These are phyloP conservation scores for Smittia aterrima DNA, from an alignment of 2,888 invertebrate species.

Conservation along the genomic window DNA sequence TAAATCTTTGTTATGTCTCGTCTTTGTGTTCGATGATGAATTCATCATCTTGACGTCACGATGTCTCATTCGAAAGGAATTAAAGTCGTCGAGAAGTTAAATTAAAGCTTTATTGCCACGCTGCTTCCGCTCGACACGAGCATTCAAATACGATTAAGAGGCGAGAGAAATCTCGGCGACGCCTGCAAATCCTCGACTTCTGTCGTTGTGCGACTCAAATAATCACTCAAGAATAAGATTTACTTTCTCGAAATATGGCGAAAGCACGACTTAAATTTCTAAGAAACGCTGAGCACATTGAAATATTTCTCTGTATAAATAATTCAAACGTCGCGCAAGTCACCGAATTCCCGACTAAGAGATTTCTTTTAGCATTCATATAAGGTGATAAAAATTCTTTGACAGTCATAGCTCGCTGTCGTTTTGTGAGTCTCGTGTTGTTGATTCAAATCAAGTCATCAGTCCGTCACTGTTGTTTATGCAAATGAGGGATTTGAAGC, in stretches of 20 bases:
- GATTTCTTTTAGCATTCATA: conserved; percentile 14
- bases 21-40: not conserved
- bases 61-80: conserved; percentile 8
- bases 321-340: no score
- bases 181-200: not conserved
- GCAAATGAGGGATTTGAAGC: conserved; percentile 23
- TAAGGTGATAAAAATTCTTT: conserved; percentile 30
- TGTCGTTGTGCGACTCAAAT: not conserved
- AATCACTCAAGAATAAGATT: not conserved
- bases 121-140: conserved; percentile 7
- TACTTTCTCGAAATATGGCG: not conserved
- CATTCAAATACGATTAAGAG: not conserved
- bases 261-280: conserved; percentile 10
- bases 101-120: not conserved
- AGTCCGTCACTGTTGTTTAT: conserved; percentile 18
- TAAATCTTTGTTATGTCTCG: not conserved
- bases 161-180: not conserved
- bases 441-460: conserved; percentile 13
- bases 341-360: not conserved
- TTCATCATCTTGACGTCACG: not conserved
- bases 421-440: not conserved
- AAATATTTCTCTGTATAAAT: not conserved
- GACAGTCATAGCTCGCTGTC: conserved; percentile 1
- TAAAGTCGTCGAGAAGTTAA: not conserved
- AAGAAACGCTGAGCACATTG: not conserved